Percentiles rank a stretch among this genome's conserved stretches.
Evolutionary conservation across 2,888 invertebrate genomes (phyloP).

Genomic region (Habroteleia sp.): DNA sequence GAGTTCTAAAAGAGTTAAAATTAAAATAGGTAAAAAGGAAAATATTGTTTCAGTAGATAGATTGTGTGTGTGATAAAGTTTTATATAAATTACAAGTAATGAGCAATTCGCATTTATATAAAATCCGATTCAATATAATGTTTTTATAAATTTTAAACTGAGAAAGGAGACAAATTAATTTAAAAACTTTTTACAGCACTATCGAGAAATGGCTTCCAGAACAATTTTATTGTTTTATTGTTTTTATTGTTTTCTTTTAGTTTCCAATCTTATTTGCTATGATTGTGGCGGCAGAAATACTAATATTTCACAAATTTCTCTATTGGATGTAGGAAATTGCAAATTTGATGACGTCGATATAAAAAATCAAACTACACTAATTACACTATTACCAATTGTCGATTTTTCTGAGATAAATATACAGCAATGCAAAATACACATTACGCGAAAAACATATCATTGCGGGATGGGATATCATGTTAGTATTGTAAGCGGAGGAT

Average conservation of each 20-base stretch:
- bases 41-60: constrained; percentile 12
- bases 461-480: neutral
- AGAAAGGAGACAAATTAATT: too few relatives aligned
- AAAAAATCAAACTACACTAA: neutral
- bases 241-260: neutral
- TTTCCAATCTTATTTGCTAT: neutral
- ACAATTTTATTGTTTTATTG: too few relatives aligned
- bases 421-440: neutral
- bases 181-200: too few relatives aligned
- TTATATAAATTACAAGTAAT: too few relatives aligned
- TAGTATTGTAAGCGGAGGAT: neutral
- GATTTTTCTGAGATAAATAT: neutral
- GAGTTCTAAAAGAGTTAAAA: constrained; percentile 11
- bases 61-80: too few relatives aligned
- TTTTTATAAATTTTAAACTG: neutral
- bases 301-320: neutral
- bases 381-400: neutral
- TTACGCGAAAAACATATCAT: neutral
- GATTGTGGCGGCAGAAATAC: neutral
- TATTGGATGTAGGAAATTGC: neutral
- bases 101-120: too few relatives aligned
- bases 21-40: constrained; percentile 8
- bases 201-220: too few relatives aligned
- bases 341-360: neutral
- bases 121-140: neutral